A percentile compares a stretch with the other conserved stretches of the same genome.
Evolutionary conservation across 2,797 vertebrate species (phyloP).

Genomic region (Danio jaintianensis): DNA sequence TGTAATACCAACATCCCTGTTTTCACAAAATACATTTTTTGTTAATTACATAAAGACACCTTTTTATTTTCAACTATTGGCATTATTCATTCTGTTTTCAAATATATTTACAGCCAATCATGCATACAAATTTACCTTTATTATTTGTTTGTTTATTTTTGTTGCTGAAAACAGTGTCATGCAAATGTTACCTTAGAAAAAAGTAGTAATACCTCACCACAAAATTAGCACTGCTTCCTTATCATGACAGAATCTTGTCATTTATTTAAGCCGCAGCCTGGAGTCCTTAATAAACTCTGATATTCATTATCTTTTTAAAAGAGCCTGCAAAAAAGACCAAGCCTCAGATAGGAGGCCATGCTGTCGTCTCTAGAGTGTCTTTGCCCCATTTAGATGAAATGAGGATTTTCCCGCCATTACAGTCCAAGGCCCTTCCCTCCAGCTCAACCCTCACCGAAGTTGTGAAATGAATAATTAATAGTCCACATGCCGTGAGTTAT

Average conservation of each 20-base stretch:
- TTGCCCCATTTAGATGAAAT: slow-evolving; percentile 42
- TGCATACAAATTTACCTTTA: too few relatives aligned
- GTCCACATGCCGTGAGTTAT: slow-evolving; percentile 47
- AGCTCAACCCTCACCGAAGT: slow-evolving; percentile 38
- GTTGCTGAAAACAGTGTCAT: too few relatives aligned
- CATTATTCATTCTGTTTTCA: too few relatives aligned
- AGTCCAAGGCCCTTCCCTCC: slow-evolving; percentile 21
- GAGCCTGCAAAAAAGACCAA: slow-evolving; percentile 17
- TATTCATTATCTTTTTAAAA: slow-evolving; percentile 16
- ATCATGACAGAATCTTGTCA: slow-evolving; percentile 2
- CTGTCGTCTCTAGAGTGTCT: slow-evolving; percentile 15
- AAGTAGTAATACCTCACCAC: too few relatives aligned
- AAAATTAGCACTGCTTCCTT: neutral
- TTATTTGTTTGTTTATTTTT: too few relatives aligned
- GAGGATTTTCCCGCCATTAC: slow-evolving; percentile 15
- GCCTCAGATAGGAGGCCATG: slow-evolving; percentile 6
- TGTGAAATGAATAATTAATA: slow-evolving; percentile 48
- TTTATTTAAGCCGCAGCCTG: slow-evolving; percentile 23
- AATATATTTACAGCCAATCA: too few relatives aligned
- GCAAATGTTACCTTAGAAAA: too few relatives aligned
- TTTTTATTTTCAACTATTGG: too few relatives aligned
- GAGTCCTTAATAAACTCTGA: slow-evolving; percentile 22
- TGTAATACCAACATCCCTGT: too few relatives aligned
- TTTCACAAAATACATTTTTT: too few relatives aligned
- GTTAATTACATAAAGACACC: too few relatives aligned